These are phyloP conservation scores for Cololabis saira DNA, from an alignment of 2,113 vertebrate species.

Conservation along the genomic window DNA sequence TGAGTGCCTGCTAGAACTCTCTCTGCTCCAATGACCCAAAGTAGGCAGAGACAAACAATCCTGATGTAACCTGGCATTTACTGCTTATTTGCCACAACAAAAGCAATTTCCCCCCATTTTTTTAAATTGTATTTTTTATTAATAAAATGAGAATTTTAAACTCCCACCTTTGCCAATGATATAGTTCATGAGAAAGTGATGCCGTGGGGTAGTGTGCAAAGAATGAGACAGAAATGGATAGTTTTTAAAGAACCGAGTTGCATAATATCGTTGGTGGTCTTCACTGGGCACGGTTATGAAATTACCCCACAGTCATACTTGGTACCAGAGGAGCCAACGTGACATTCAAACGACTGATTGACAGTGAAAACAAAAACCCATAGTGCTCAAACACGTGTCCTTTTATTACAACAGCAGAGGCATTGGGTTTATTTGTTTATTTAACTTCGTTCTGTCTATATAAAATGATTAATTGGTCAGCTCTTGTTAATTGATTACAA, in stretches of 20 bases:
- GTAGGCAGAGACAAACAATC: constrained; percentile 41
- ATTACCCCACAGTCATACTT: constrained; percentile 60
- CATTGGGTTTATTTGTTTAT: background rate
- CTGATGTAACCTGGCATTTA: constrained; percentile 63
- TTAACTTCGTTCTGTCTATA: background rate
- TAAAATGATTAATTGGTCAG: constrained; percentile 2
- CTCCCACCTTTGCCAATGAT: too few relatives aligned
- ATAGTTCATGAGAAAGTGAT: too few relatives aligned
- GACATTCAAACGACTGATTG: constrained; percentile 47
- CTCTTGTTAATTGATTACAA: too few relatives aligned
- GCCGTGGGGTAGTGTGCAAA: constrained; percentile 27
- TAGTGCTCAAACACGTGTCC: constrained; percentile 17
- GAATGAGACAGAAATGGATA: constrained; percentile 14
- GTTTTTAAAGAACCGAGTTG: constrained; percentile 59
- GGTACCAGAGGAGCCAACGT: constrained; percentile 48
- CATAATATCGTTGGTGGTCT: constrained; percentile 66
- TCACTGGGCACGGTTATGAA: constrained; percentile 71
- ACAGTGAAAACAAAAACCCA: constrained; percentile 18
- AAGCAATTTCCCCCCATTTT: constrained; percentile 2
- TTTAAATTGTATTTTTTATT: too few relatives aligned
- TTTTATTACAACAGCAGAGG: background rate
- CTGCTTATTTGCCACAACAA: constrained; percentile 30
- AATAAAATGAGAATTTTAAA: too few relatives aligned
- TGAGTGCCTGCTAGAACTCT: too few relatives aligned
- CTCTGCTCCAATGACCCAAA: constrained; percentile 53